Conservation (phyloP, 1,140 invertebrate genomes). For the Apis dorsata region DNA sequence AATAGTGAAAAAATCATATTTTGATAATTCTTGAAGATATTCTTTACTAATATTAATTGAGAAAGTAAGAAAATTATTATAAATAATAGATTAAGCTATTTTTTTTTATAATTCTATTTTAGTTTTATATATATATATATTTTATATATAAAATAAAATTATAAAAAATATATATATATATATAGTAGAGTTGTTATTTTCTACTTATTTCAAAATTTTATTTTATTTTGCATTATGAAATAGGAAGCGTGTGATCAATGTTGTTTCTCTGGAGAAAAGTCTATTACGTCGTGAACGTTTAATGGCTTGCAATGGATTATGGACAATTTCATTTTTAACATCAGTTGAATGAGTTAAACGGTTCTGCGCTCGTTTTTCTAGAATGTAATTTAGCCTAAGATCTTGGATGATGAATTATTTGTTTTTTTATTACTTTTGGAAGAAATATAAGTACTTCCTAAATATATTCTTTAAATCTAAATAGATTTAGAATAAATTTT, state of each 20-base stretch:
- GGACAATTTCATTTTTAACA: slow-evolving; percentile 13
- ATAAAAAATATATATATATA: no score
- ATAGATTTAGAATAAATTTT: background rate
- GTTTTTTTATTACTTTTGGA: background rate
- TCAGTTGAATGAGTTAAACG: background rate
- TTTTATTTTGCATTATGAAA: background rate
- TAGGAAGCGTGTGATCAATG: background rate
- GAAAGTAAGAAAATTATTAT: no score
- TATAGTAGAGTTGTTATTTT: no score
- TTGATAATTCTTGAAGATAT: no score
- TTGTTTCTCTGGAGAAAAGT: slow-evolving; percentile 5
- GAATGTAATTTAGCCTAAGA: background rate
- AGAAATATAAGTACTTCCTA: background rate
- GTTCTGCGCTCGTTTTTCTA: background rate
- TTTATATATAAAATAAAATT: no score
- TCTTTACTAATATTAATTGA: no score
- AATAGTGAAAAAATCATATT: no score
- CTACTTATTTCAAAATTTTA: background rate
- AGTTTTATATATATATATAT: no score
- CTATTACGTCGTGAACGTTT: background rate
- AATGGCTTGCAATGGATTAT: slow-evolving; percentile 12
- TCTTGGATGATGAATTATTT: background rate
- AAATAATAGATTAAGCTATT: no score
- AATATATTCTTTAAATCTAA: background rate
- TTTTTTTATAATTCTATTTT: no score